Conservation (phyloP, 2,113 vertebrate genomes). For the Phalacrocorax pelagicus region DNA sequence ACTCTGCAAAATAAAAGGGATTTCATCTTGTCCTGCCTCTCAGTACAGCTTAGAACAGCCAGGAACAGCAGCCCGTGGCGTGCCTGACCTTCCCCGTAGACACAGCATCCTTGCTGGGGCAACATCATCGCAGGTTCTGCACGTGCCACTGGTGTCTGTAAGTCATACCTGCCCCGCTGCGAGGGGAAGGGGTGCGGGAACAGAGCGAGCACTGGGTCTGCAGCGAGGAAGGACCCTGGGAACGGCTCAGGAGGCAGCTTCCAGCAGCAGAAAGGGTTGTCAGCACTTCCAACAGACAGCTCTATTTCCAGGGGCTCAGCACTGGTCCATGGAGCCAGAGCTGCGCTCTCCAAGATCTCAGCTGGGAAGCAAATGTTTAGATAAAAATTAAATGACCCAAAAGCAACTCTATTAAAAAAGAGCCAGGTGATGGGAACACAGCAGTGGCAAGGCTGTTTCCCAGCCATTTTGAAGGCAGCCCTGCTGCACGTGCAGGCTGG, state of each 20-base stretch:
- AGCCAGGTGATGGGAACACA: background rate
- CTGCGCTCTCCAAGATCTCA: background rate
- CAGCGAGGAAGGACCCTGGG: background rate
- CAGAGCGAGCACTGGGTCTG: background rate
- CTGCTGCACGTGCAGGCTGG: rapidly evolving
- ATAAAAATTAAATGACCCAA: slow-evolving; percentile 22
- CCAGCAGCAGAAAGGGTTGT: background rate
- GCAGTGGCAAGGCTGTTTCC: background rate
- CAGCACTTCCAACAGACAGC: background rate
- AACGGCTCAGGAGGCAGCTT: background rate
- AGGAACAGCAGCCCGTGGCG: background rate
- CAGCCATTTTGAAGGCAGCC: background rate
- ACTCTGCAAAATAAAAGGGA: background rate
- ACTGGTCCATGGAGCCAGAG: background rate
- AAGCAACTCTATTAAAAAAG: background rate
- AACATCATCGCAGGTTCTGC: rapidly evolving
- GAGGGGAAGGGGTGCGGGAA: background rate
- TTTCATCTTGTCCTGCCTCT: background rate
- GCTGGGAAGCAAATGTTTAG: slow-evolving; percentile 5
- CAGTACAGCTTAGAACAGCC: background rate
- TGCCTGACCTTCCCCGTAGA: background rate
- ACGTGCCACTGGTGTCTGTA: background rate
- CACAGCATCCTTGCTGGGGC: background rate
- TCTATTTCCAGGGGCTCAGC: background rate
- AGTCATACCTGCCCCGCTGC: rapidly evolving